phyloP scores from a whole-genome alignment of 2,888 invertebrate genomes.

The Netelia fuscicornis region DNA sequence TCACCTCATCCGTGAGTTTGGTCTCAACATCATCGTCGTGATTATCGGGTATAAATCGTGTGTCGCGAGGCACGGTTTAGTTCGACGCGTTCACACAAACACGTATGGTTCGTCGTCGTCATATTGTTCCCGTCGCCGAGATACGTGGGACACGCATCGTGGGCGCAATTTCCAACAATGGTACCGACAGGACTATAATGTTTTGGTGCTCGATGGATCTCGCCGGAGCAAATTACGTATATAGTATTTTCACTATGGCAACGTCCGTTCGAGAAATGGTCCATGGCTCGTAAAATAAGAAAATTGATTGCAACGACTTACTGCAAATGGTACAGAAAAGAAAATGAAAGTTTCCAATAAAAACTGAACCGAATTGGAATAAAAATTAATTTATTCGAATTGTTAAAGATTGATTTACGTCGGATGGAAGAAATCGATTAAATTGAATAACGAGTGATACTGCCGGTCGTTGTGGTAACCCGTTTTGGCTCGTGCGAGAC shows the following conservation, averaged over 20 bases:
- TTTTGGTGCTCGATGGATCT: not conserved
- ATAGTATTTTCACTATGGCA: not conserved
- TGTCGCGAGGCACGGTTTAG: slow-evolving; percentile 14
- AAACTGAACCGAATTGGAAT: not conserved
- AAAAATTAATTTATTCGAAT: not conserved
- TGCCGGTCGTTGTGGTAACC: no score
- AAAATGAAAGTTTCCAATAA: not conserved
- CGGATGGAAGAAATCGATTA: no score
- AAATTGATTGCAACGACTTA: not conserved
- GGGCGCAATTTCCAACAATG: slow-evolving; percentile 72
- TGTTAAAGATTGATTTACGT: not conserved
- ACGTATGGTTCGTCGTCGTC: slow-evolving; percentile 51
- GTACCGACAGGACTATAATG: slow-evolving; percentile 51
- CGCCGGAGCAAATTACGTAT: not conserved
- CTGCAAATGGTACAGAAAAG: not conserved
- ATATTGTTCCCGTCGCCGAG: slow-evolving; percentile 30
- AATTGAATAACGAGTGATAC: no score
- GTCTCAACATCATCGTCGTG: slow-evolving; percentile 13
- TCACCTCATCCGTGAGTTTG: slow-evolving; percentile 67
- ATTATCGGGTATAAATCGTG: slow-evolving; percentile 1
- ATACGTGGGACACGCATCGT: slow-evolving; percentile 69
- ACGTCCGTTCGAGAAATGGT: no score
- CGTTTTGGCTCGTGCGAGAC: not conserved
- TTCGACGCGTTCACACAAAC: slow-evolving; percentile 25
- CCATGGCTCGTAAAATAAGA: not conserved